phyloP scores from a whole-genome alignment of 2,888 invertebrate species.

The Limnephilus rhombicus region DNA sequence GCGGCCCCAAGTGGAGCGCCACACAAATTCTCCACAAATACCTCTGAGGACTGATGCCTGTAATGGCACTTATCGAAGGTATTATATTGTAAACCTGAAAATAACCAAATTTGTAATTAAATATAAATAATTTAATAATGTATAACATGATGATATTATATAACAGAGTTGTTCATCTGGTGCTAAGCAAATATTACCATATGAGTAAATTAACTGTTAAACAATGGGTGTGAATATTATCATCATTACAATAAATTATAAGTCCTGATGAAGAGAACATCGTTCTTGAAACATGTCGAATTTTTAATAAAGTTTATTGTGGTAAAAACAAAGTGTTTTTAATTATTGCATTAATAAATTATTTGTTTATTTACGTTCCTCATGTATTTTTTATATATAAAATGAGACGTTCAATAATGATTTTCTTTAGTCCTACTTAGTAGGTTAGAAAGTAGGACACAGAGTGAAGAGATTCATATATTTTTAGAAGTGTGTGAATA shows the following conservation, averaged over 20 bases:
- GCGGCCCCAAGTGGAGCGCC: slow-evolving; percentile 94
- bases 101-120: neutral
- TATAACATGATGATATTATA: neutral
- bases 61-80: slow-evolving; percentile 97
- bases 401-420: no score
- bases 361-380: neutral
- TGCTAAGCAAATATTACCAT: neutral
- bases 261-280: no score
- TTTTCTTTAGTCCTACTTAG: no score
- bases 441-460: neutral
- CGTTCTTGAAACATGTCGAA: no score
- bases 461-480: neutral
- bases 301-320: no score
- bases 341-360: neutral
- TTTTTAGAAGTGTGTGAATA: neutral
- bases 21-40: slow-evolving; percentile 96
- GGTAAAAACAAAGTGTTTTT: no score
- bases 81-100: slow-evolving; percentile 94
- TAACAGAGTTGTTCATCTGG: neutral
- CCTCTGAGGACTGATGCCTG: slow-evolving; percentile 94
- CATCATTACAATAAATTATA: neutral
- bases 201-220: neutral
- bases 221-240: neutral
- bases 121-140: neutral
- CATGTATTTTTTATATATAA: no score